phyloP scores from a whole-genome alignment of 2,113 vertebrate genomes.

The Mastomys natalensis region DNA sequence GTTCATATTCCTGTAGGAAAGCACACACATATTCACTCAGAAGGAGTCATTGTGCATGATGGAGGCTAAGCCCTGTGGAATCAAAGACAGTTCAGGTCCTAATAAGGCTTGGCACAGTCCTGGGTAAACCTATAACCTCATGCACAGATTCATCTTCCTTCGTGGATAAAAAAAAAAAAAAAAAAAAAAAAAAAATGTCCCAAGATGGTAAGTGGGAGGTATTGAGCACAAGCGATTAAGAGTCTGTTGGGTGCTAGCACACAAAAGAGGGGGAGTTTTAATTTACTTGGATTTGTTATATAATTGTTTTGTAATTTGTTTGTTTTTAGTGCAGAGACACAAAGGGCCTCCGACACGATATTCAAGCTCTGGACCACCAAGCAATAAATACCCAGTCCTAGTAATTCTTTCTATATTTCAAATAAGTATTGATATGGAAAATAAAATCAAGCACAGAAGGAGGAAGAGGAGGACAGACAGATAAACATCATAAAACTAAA shows the following conservation, averaged over 20 bases:
- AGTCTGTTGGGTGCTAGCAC: neutral
- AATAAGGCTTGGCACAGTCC: neutral
- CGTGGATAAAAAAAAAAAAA: neutral
- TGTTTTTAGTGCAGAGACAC: neutral
- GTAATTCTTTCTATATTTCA: conserved; percentile 48
- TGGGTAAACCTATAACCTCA: neutral
- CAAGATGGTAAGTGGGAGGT: neutral
- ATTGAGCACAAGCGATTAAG: neutral
- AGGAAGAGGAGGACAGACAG: neutral
- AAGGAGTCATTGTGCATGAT: neutral
- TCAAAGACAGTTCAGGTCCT: conserved; percentile 8
- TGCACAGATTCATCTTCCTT: neutral
- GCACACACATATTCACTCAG: neutral
- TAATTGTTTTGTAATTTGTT: conserved; percentile 11
- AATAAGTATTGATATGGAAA: neutral
- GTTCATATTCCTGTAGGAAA: conserved; percentile 15
- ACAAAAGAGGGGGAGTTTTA: neutral
- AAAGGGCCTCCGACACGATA: neutral
- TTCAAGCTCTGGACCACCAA: neutral
- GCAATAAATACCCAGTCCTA: neutral
- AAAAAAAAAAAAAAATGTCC: neutral
- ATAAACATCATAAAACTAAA: neutral
- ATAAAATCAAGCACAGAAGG: neutral
- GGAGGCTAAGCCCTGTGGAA: neutral
- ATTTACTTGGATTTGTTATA: conserved; percentile 14